Conservation (phyloP, 2,113 vertebrate genomes). For the Danionella cerebrum region DNA sequence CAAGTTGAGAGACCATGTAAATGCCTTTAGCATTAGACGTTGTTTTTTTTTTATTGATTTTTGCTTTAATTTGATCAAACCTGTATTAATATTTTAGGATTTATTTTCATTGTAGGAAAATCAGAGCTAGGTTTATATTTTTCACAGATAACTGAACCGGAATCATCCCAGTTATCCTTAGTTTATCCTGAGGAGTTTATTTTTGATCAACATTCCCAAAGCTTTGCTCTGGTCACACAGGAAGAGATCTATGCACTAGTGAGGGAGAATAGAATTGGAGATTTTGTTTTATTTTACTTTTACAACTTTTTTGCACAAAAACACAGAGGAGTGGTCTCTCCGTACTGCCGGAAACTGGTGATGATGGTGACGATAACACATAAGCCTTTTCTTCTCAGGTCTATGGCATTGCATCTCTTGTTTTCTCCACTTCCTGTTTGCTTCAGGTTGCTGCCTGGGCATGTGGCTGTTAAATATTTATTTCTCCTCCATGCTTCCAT, state of each 20-base stretch:
- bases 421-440: not conserved
- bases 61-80: not conserved
- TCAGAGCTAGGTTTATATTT: not conserved
- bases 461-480: not conserved
- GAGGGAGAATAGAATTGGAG: not conserved
- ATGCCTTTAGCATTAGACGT: not conserved
- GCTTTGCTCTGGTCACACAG: not conserved
- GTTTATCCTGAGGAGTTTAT: not conserved
- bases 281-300: too few relatives aligned
- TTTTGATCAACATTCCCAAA: not conserved
- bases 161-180: not conserved
- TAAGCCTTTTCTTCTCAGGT: slow-evolving; percentile 19
- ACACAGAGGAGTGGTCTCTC: not conserved
- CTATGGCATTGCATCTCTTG: not conserved
- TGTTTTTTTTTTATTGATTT: not conserved
- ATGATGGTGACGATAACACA: not conserved
- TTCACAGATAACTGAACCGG: not conserved
- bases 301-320: not conserved
- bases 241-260: not conserved
- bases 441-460: not conserved
- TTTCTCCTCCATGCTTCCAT: not conserved
- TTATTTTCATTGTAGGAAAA: not conserved
- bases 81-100: not conserved
- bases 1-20: not conserved
- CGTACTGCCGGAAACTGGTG: not conserved